Base-by-base conservation (phyloP, 2,113 vertebrate genomes). In the Stegastes partitus region DNA sequence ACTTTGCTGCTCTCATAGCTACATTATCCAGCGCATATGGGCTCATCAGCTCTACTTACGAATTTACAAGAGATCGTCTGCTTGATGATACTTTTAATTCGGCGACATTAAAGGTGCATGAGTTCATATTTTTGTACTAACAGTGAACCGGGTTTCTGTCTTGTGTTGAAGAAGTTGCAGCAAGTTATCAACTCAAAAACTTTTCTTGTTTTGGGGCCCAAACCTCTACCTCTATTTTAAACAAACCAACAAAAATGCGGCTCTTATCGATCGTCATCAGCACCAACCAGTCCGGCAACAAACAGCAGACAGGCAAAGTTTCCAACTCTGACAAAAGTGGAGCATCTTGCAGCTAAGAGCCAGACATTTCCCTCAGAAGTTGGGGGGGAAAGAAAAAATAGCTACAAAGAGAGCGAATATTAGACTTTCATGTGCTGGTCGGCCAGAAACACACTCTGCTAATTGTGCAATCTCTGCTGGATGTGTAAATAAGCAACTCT, bases 341-440 rank as follows among this genome's bases (percentile, higher is more conserved):
- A 16, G 31, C 39, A 12, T 42, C 39, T 42, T 9, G 8, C 22
- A 44, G 37, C 22, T 19, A 26, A n/a, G 51, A 23, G 54, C 37
- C 22, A 68, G 22, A 56, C 44, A 50, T 23, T 54, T 55, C 34
- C 44, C 11, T 56, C 31, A 56, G 66, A 45, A 44, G 37, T 28
- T 18, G 22, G 51, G 10, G 23, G 22, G 51, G 10, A 18, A 25
- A 26, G 5, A 57, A 31, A n/a, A 34, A 34, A 34, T 34, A 34
- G 31, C 31, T 19, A 15, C 18, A 57, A 57, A 34, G 56, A n/a
- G 68, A 56, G 28, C 21, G 37, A 28, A 53, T 34, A 71, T 39
- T 58, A 61, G 18, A 62, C 55, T 49, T 70, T 57, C 65, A 62
- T n/a, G 23, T 45, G 53, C 18, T 61, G 23, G 25, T 62, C 54